phyloP scores from a whole-genome alignment of 2,888 invertebrate species.

The Ferrisia virgata region DNA sequence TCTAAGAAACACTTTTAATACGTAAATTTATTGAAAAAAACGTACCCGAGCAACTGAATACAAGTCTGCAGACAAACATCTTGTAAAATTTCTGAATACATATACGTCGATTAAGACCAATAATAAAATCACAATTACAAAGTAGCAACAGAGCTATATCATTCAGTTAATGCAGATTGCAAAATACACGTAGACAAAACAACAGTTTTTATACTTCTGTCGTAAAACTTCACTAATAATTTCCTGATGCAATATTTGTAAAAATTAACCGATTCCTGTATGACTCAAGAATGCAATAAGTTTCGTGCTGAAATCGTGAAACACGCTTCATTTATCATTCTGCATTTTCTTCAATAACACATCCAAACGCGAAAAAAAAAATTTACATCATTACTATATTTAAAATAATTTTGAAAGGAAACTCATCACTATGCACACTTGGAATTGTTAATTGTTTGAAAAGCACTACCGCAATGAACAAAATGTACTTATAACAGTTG shows the following conservation, averaged over 20 bases:
- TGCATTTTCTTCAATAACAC: background rate
- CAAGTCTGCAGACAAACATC: background rate
- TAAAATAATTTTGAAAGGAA: background rate
- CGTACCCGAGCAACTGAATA: background rate
- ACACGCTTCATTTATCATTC: background rate
- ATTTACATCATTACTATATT: background rate
- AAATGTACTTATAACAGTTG: background rate
- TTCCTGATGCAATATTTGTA: constrained; percentile 9
- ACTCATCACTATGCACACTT: background rate
- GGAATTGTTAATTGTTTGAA: background rate
- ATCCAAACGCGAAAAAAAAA: background rate
- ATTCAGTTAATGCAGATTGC: background rate
- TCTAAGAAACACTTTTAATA: too few relatives aligned
- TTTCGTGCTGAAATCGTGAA: background rate
- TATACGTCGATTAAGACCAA: background rate
- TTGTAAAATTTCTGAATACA: too few relatives aligned
- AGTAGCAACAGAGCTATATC: background rate
- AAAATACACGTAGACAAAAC: background rate
- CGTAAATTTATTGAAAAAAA: too few relatives aligned
- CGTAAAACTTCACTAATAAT: background rate
- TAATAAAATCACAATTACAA: constrained; percentile 15
- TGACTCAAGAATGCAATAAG: background rate
- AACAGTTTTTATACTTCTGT: background rate
- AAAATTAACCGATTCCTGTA: constrained; percentile 6
- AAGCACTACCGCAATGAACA: background rate